Base-by-base conservation (phyloP, 23 tunicate species). In the Phallusia fumigata region DNA sequence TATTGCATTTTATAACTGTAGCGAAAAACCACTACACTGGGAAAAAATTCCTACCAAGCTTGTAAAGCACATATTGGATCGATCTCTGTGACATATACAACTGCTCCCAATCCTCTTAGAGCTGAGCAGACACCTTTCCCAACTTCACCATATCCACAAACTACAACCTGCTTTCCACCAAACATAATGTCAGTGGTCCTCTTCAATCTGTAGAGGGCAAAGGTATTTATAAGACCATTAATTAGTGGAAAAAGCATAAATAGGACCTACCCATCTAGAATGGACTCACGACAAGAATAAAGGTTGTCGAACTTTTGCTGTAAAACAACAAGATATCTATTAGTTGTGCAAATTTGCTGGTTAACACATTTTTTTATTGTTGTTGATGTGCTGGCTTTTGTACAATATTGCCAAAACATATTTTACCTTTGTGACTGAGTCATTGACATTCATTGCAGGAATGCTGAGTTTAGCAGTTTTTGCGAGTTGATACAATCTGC, bases 361-460 rank as follows among this genome's bases (percentile, higher is more conserved):
- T 3, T 40, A 40, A n/a, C n/a, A n/a, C n/a, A n/a, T n/a, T n/a
- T n/a, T n/a, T n/a, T n/a, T n/a, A n/a, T n/a, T n/a, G n/a, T n/a
- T n/a, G n/a, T n/a, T n/a, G n/a, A n/a, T n/a, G n/a, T n/a, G n/a
- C n/a, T n/a, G n/a, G n/a, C n/a, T n/a, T n/a, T n/a, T n/a, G n/a
- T n/a, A n/a, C n/a, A n/a, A n/a, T n/a, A n/a, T n/a, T n/a, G n/a
- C n/a, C n/a, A n/a, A n/a, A n/a, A n/a, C n/a, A n/a, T n/a, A n/a
- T 58, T 22, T 22, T 77, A 86, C 95, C 99, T 97, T 94, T 8
- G 98, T 94, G 33, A 94, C 94, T 31, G 98, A 94, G 84, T 97
- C 99, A 80, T 97, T 97, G 81, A 97, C 99, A 81, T 97, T 97
- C 99, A 97, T 97, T 12, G 99, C 99, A 18, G 99, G 99, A 5